Conservation (phyloP, 1,140 invertebrate species). For the Bombus confusus region DNA sequence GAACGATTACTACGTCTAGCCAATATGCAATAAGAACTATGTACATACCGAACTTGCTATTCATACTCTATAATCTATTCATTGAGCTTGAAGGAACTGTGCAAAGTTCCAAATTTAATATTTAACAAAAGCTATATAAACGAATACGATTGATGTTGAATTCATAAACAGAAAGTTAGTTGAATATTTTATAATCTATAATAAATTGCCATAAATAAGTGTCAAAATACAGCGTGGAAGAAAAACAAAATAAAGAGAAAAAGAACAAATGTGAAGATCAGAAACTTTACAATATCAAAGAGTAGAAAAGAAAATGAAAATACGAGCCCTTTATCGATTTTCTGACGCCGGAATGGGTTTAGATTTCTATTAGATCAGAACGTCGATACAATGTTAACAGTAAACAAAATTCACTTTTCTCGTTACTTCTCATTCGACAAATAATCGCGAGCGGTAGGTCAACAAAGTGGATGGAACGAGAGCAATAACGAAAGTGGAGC, state of each 20-base stretch:
- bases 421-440: background rate
- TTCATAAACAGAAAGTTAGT: too few relatives aligned
- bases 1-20: background rate
- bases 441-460: slow-evolving; percentile 7
- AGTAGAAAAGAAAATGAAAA: too few relatives aligned
- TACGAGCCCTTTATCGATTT: too few relatives aligned
- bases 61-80: background rate
- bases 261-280: too few relatives aligned
- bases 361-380: background rate
- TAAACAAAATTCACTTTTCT: background rate
- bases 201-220: too few relatives aligned
- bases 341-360: too few relatives aligned
- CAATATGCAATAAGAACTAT: background rate
- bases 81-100: background rate
- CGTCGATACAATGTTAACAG: background rate
- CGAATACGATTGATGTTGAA: too few relatives aligned
- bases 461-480: slow-evolving; percentile 7
- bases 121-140: background rate
- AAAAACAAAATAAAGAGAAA: too few relatives aligned
- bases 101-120: background rate
- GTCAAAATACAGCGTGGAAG: too few relatives aligned
- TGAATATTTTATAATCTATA: too few relatives aligned
- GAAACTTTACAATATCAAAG: too few relatives aligned
- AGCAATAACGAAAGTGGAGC: slow-evolving; percentile 51
- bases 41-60: background rate